Evolutionary conservation across 2,113 vertebrate genomes (phyloP).

Genomic region (Tetrao urogallus): DNA sequence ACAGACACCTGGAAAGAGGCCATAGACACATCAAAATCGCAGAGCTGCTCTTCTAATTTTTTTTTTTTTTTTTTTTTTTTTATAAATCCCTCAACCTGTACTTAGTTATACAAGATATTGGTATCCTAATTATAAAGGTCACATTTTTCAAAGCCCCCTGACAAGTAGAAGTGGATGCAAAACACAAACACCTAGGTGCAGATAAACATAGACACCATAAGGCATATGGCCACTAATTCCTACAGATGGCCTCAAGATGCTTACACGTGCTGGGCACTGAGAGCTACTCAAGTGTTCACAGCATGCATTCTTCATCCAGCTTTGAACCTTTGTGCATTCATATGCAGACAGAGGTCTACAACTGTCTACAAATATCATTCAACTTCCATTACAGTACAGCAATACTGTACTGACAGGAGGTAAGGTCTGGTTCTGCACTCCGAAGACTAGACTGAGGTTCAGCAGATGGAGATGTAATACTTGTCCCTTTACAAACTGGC

Average conservation of each 20-base stretch:
- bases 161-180: neutral
- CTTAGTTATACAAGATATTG: neutral
- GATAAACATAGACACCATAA: neutral
- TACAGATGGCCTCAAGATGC: neutral
- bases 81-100: neutral
- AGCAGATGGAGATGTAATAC: neutral
- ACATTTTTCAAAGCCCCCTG: neutral
- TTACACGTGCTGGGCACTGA: fast-evolving
- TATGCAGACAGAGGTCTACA: neutral
- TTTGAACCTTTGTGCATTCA: neutral
- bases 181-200: neutral
- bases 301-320: neutral
- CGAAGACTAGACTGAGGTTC: neutral
- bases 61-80: neutral
- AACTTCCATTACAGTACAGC: neutral
- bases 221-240: neutral
- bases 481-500: neutral
- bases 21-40: fast-evolving
- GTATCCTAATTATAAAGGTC: neutral
- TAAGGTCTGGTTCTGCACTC: neutral
- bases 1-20: neutral
- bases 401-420: fast-evolving
- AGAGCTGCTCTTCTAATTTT: neutral
- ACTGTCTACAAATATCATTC: neutral
- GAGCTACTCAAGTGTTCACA: neutral